Conservation (phyloP, 2,797 vertebrate genomes). For the Coregonus ussuriensis region DNA sequence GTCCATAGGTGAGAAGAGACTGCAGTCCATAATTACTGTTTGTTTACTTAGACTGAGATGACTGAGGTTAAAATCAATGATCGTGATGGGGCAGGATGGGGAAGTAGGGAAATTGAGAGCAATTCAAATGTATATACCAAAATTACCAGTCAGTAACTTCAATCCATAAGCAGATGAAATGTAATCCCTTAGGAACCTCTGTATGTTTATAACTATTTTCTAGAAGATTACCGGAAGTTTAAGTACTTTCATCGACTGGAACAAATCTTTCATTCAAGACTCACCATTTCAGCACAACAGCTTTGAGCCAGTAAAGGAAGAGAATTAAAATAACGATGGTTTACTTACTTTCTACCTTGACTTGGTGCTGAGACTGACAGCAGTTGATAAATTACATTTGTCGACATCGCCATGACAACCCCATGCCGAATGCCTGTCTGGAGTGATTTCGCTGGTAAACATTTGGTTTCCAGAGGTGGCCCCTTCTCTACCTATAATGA, state of each 20-base stretch:
- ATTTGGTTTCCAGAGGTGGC: conserved; percentile 6
- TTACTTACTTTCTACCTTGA: not conserved
- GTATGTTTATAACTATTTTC: not conserved
- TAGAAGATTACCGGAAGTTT: not conserved
- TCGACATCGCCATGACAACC: not conserved
- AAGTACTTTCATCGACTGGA: not conserved
- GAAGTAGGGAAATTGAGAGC: not conserved
- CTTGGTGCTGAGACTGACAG: conserved; percentile 9
- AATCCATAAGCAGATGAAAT: not conserved
- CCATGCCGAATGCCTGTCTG: not conserved
- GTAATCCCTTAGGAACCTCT: not conserved
- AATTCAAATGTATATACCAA: not conserved
- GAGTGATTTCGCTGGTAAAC: conserved; percentile 6
- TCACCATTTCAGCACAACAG: not conserved
- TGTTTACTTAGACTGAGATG: not conserved
- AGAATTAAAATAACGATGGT: not conserved
- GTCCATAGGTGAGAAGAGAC: too few species aligned
- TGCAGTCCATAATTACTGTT: too few species aligned
- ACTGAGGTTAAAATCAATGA: not conserved
- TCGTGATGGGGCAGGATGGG: not conserved
- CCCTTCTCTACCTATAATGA: conserved; percentile 12
- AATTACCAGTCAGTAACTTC: not conserved
- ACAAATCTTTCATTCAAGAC: not conserved
- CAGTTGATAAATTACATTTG: conserved; percentile 4
- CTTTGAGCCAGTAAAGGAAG: not conserved